phyloP scores from a whole-genome alignment of 2,797 vertebrate species.

The Geotrypetes seraphini region DNA sequence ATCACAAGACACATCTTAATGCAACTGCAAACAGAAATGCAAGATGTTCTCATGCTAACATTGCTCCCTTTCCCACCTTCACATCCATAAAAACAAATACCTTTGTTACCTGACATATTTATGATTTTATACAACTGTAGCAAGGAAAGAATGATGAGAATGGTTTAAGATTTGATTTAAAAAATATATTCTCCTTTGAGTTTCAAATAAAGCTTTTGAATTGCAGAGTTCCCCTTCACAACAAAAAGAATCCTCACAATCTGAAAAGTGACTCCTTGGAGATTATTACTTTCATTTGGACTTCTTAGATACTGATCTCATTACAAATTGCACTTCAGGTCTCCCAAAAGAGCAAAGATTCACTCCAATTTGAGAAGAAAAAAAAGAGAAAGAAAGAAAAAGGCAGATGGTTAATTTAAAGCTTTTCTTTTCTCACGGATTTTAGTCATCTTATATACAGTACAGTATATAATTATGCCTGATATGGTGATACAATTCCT shows the following conservation, averaged over 20 bases:
- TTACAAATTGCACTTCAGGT: slow-evolving; percentile 13
- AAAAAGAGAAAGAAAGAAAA: background rate
- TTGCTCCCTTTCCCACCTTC: no score
- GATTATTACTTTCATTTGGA: slow-evolving; percentile 4
- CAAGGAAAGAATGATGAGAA: background rate
- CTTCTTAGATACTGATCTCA: slow-evolving; percentile 5
- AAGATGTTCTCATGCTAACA: no score
- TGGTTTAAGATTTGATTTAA: background rate
- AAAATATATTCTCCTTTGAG: background rate
- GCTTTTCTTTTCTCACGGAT: background rate
- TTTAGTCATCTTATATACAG: no score
- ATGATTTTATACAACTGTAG: background rate
- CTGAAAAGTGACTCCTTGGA: slow-evolving; percentile 5
- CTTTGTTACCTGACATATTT: no score
- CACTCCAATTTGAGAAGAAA: slow-evolving; percentile 12
- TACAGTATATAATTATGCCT: no score
- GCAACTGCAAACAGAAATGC: no score
- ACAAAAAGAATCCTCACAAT: background rate
- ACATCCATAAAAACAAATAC: no score
- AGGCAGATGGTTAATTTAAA: background rate
- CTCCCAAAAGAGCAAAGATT: slow-evolving; percentile 19
- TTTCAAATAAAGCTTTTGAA: slow-evolving; percentile 7
- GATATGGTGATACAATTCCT: no score
- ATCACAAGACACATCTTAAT: no score
- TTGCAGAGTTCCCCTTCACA: background rate